Percentiles rank a stretch among this genome's conserved stretches.
Conservation (phyloP, 1,140 invertebrate species). For the Ooceraea biroi region DNA sequence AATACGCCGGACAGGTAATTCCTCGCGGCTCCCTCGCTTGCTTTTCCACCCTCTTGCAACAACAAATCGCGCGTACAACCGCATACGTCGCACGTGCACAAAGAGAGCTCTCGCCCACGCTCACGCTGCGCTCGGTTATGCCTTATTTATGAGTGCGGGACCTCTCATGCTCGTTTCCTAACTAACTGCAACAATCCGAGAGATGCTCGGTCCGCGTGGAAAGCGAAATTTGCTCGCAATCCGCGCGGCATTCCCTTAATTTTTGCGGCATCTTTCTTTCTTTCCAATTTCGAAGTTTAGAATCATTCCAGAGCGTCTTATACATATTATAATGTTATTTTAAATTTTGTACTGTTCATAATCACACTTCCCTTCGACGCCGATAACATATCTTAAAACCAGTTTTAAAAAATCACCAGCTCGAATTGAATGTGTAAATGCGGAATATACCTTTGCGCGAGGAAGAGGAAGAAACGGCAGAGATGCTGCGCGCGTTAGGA, state of each 20-base stretch:
- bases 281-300: too few species aligned
- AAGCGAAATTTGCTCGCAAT: conserved; percentile 22
- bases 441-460: neutral
- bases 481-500: neutral
- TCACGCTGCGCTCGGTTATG: conserved; percentile 23
- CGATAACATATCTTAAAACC: too few species aligned
- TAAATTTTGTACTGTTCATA: too few species aligned
- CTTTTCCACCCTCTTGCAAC: conserved; percentile 29
- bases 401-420: too few species aligned
- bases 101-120: conserved; percentile 27
- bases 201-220: neutral
- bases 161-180: neutral
- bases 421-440: too few species aligned
- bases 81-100: conserved; percentile 1
- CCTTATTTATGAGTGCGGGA: conserved; percentile 39
- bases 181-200: neutral
- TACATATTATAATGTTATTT: too few species aligned
- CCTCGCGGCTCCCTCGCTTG: conserved; percentile 14
- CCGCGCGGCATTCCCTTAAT: neutral
- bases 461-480: neutral
- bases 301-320: too few species aligned
- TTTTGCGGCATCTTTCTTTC: too few species aligned
- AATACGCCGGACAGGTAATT: conserved; percentile 28
- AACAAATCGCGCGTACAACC: conserved; percentile 3
- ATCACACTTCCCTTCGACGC: too few species aligned